Base-by-base conservation (phyloP, 1,140 invertebrate genomes). In the Pteromalus puparum region DNA sequence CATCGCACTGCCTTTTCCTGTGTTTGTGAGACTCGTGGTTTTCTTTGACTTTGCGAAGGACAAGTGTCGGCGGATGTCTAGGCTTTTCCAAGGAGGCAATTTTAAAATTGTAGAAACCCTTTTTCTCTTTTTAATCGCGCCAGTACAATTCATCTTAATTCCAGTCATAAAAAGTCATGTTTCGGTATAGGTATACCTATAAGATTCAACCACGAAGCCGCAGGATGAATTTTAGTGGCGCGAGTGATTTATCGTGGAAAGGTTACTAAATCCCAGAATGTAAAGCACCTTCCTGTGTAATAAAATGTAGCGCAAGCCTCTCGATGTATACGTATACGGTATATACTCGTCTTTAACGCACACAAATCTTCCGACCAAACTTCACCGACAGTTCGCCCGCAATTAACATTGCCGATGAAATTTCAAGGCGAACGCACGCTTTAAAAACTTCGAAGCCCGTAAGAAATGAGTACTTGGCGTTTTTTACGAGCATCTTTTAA, bases 261-360 rank as follows among this genome's bases (percentile, higher is more conserved):
- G 38, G 18, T 26, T 10, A 76, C 74, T 76, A 76, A 48, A 76
- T 76, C 74, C 42, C 24, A 26, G 21, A 76, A 76, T 76, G 34
- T 38, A 75, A 24, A 53, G 18, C n/a, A 21, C 21, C 73, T 75
- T 75, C 34, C 73, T 42, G n/a, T 15, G 30, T 38, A 76, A 46
- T 76, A 48, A 76, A 76, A 76, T 76, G 9, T 26, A 18, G n/a
- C 21, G 53, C 3, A 61, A 12, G 38, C 7, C 38, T 42, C 9
- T 42, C 7, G 38, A 42, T 42, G 0, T 42, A 42, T 42, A 42
- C 38, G 6, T 42, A 42, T 34, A 34, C 30, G 0, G 30, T 5
- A 5, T 5, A 5, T 21, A 21, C 18, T 61, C 18, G 53, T 2
- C 53, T 61, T 61, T n/a, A n/a, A 21, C 53, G 53, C 53, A 18